Evolutionary conservation across 2,797 vertebrate species (phyloP).

Genomic region (Spatula versicolor): DNA sequence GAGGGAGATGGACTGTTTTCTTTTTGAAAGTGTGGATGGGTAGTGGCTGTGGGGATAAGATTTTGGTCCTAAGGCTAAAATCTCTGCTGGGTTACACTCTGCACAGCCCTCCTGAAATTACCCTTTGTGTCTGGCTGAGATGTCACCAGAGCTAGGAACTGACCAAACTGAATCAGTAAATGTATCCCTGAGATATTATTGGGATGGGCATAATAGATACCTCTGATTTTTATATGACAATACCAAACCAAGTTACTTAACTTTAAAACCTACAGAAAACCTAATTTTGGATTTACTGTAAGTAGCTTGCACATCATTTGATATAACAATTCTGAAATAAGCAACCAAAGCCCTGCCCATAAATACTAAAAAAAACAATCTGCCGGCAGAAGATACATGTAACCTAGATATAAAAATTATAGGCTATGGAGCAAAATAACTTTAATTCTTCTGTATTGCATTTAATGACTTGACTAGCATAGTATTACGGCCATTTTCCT

Average conservation of each 20-base stretch:
- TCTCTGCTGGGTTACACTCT: background rate
- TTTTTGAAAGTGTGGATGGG: background rate
- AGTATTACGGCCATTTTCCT: background rate
- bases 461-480: background rate
- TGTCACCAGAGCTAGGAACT: background rate
- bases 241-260: background rate
- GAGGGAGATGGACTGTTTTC: background rate
- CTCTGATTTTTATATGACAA: background rate
- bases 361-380: background rate
- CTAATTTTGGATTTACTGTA: background rate
- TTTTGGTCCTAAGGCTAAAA: background rate
- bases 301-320: background rate
- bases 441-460: background rate
- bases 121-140: background rate
- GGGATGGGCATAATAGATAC: background rate
- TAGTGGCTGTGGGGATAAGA: background rate
- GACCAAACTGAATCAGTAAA: background rate
- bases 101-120: background rate
- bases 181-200: background rate
- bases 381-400: background rate
- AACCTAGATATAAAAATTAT: background rate
- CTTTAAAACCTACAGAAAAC: background rate
- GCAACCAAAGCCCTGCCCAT: background rate
- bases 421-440: conserved; percentile 6
- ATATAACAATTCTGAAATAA: background rate